These are phyloP conservation scores for Aldrovandia affinis DNA, from an alignment of 2,797 vertebrate genomes.

Conservation along the genomic window DNA sequence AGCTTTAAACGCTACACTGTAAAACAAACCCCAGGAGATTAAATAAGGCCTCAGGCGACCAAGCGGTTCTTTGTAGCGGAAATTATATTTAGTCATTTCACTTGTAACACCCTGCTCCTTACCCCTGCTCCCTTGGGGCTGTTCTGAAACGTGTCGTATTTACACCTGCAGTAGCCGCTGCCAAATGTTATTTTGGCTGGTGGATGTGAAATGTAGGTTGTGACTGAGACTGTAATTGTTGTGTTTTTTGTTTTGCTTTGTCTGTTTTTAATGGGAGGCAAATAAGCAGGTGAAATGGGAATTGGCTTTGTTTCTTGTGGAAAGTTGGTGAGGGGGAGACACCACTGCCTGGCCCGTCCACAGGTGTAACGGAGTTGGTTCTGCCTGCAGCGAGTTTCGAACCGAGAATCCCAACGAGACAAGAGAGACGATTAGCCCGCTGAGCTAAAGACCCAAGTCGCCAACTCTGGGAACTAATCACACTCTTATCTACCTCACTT, in stretches of 20 bases:
- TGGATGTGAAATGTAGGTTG: slow-evolving; percentile 39
- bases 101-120: not conserved
- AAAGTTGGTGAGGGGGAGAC: no score
- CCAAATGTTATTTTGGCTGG: not conserved
- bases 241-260: no score
- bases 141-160: slow-evolving; percentile 6
- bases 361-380: no score
- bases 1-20: not conserved
- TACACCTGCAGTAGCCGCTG: slow-evolving; percentile 9
- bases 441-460: no score
- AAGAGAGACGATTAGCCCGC: no score
- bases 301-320: not conserved
- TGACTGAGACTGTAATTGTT: slow-evolving; percentile 60
- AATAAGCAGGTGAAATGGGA: not conserved
- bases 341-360: no score
- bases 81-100: not conserved
- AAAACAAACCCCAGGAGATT: slow-evolving; percentile 12
- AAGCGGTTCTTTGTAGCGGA: slow-evolving; percentile 4
- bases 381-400: no score
- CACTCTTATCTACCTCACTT: no score
- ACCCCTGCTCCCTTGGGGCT: not conserved
- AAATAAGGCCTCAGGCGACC: slow-evolving; percentile 1
- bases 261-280: not conserved
- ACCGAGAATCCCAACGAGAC: no score
- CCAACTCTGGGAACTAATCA: no score